Base-by-base conservation (phyloP, 2,113 vertebrate genomes). In the Egretta garzetta region DNA sequence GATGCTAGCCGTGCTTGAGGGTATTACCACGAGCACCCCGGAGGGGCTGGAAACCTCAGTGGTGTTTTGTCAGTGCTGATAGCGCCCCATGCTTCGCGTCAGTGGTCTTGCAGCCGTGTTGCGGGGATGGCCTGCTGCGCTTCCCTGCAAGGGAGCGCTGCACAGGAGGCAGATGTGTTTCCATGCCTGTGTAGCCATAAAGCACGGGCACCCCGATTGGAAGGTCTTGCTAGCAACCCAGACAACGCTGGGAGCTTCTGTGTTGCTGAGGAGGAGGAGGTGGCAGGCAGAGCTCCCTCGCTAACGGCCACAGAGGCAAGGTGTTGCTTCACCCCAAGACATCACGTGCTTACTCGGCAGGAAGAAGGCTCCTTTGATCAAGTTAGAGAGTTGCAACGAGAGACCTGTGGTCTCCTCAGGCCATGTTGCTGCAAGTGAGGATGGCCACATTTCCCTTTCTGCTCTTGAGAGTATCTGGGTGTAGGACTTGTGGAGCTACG, bases 91-190 rank as follows among this genome's bases (percentile, higher is more conserved):
- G 52, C 17, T 86, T 75, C 8, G 3, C 83, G 26, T 43, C 39
- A 6, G n/a, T 4, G 39, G 35, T 70, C 58, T 49, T 49, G 41
- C 43, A 58, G 53, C 49, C 1, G 0, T 64, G 62, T 28, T 0
- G 0, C 1, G 5, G 49, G 33, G 49, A 49, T 39, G 50, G 21
- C 58, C 43, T 3, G 37, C 56, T 41, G 70, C 2, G 2, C 12
- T 52, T 22, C 50, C 43, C 24, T 37, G 64, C 2, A 2, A 64
- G 58, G 45, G 39, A 64, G 63, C 24, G 2, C 63, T 12, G 24
- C 12, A 6, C 16, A 10, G 33, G 35, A 37, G 53, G 62, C 80
- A 68, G 53, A 45, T 53, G 76, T 35, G 68, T 88, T 89, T 71
- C 79, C 4, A 1, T 33, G 39, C 41, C 58, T 24, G 6, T 1